Base-by-base conservation (phyloP, 2,797 vertebrate species). In the Malacoraja senta region DNA sequence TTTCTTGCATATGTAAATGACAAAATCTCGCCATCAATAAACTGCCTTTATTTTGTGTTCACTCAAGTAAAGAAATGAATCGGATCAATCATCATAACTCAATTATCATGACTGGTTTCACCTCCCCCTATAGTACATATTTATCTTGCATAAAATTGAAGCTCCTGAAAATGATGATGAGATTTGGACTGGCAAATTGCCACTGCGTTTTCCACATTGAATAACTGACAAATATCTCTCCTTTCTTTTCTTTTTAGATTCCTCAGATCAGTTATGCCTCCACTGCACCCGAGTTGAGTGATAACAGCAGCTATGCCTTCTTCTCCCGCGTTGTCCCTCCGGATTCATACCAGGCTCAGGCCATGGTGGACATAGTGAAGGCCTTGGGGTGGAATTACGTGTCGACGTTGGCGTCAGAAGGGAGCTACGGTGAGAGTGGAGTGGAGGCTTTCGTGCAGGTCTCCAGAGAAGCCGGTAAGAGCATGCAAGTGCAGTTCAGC, bases 241-340 rank as follows among this genome's bases (percentile, higher is more conserved):
- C 68, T 65, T 93, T 94, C 95, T 95, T 93, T 21, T 94, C 94
- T 94, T 94, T 94, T 15, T 96, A 99, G 99, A 99, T 99, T 95
- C 99, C 99, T 1, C 99, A 99, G 96, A 98, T 99, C 95, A 99
- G 99, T 96, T 99, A 99, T 58, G 98, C 98, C 24, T 99, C 99
- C 93, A 99, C 99, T 0, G 99, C 99, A 93, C 99, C 99, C 0
- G 99, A 99, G 96, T 94, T 99, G 96, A 99, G 99, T 61, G 99
- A 99, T 63, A 98, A 99, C 96, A 96, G 98, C 26, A 98, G 99
- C 93, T 99, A 99, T 72, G 99, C 99, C 96, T 99, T 99, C 97
- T 99, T 99, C 97, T 99, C 99, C 1, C 97, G 99, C 0, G 98
- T 99, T 95, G 99, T 99, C 93, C 99, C 99, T 74, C 99, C 99